phyloP scores from a whole-genome alignment of 2,888 invertebrate species.

The Lydus trimaculatus region DNA sequence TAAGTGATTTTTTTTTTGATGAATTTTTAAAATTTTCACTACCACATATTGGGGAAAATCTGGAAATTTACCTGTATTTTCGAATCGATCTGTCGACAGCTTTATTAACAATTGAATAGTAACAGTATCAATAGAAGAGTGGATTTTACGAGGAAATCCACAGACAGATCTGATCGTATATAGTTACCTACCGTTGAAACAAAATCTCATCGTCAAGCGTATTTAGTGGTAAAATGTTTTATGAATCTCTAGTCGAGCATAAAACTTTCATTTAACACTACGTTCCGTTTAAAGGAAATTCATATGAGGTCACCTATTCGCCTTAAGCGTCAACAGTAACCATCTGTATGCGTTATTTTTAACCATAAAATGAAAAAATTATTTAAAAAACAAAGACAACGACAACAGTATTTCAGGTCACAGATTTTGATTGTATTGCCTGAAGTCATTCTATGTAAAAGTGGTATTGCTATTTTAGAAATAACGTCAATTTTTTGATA shows the following conservation, averaged over 20 bases:
- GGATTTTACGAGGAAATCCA: conserved; percentile 18
- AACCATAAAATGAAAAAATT: neutral
- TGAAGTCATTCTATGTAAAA: neutral
- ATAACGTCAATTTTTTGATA: neutral
- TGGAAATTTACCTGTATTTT: neutral
- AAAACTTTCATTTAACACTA: conserved; percentile 42
- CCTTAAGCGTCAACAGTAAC: conserved; percentile 21
- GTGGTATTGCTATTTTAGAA: neutral
- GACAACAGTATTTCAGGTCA: neutral
- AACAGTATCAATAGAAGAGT: neutral
- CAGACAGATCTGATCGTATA: conserved; percentile 19
- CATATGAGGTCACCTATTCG: conserved; percentile 24
- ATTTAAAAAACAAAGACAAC: neutral
- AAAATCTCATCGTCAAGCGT: conserved; percentile 32
- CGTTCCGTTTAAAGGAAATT: conserved; percentile 33
- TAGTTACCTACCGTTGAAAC: too few species aligned
- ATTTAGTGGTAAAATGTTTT: conserved; percentile 43
- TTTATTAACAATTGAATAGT: conserved; percentile 12
- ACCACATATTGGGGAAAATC: too few species aligned
- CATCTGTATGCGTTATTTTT: conserved; percentile 6
- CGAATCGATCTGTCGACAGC: conserved; percentile 13
- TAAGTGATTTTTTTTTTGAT: too few species aligned
- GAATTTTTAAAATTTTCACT: too few species aligned
- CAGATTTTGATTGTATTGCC: neutral
- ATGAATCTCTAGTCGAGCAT: conserved; percentile 40